Conservation (phyloP, 2,797 vertebrate species). For the Vultur gryphus region DNA sequence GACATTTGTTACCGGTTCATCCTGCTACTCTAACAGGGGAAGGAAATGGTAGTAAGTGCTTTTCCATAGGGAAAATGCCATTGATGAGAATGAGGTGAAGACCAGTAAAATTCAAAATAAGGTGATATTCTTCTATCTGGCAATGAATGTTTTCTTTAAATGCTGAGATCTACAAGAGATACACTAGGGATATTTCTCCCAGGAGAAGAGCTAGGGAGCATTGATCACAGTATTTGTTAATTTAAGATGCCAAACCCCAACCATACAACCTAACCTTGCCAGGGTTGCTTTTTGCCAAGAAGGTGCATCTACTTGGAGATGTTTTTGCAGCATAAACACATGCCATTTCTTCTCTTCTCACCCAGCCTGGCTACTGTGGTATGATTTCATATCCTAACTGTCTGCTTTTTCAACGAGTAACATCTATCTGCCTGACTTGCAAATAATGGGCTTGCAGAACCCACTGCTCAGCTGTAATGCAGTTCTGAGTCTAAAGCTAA, state of each 20-base stretch:
- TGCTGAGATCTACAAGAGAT: neutral
- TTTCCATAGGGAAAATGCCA: neutral
- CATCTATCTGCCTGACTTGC: neutral
- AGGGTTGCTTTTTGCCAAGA: neutral
- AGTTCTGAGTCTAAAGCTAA: neutral
- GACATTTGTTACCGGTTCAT: neutral
- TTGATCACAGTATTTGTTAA: neutral
- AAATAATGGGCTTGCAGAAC: neutral
- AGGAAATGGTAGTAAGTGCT: neutral
- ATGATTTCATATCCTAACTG: neutral
- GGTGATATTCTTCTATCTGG: neutral
- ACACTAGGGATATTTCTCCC: neutral
- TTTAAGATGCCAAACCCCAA: neutral
- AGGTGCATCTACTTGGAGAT: neutral
- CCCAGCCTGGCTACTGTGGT: neutral
- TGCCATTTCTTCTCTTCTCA: neutral
- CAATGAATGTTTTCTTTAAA: neutral
- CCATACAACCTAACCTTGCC: neutral
- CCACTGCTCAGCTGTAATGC: neutral
- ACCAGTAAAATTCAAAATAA: neutral
- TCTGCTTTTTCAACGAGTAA: neutral
- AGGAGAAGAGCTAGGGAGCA: neutral
- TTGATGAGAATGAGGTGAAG: neutral
- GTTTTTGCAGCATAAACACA: neutral
- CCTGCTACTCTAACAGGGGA: neutral